phyloP scores from a whole-genome alignment of 2,797 vertebrate species.

The Enteromius mattozi region DNA sequence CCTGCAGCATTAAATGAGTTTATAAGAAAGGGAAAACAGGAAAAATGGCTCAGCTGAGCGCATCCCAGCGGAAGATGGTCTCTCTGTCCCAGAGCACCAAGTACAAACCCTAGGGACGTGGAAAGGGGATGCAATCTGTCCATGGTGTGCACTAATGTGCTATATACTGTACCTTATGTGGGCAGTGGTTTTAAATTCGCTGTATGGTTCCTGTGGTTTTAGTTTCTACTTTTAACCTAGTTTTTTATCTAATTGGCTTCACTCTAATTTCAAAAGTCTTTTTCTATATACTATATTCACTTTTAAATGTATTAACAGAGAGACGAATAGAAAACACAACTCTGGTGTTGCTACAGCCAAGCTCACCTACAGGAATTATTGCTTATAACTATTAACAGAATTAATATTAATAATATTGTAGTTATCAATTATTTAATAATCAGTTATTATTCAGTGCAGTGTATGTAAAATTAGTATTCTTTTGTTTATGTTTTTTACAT shows the following conservation, averaged over 20 bases:
- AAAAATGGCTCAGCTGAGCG: constrained; percentile 42
- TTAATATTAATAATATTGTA: constrained; percentile 1
- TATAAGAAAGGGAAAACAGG: constrained; percentile 20
- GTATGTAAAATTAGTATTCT: neutral
- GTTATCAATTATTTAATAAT: neutral
- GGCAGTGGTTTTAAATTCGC: constrained; percentile 11
- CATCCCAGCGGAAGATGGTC: constrained; percentile 43
- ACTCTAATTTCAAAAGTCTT: neutral
- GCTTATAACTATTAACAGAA: neutral
- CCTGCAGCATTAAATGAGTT: constrained; percentile 26
- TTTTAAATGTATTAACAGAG: neutral
- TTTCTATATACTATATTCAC: neutral
- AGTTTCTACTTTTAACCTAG: neutral
- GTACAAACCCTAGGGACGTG: constrained; percentile 32
- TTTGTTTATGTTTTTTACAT: neutral
- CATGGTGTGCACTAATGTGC: constrained; percentile 28
- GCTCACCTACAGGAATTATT: neutral
- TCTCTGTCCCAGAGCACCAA: constrained; percentile 41
- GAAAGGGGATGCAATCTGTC: constrained; percentile 51
- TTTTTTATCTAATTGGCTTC: neutral
- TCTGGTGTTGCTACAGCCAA: neutral
- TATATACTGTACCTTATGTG: constrained; percentile 11
- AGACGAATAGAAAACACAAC: neutral
- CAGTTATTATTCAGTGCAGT: neutral
- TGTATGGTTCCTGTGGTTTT: constrained; percentile 1